Evolutionary conservation across 2,113 vertebrate genomes (phyloP), one percentile per base, ranked within the genome.

Genomic region (Epinephelus moara): DNA sequence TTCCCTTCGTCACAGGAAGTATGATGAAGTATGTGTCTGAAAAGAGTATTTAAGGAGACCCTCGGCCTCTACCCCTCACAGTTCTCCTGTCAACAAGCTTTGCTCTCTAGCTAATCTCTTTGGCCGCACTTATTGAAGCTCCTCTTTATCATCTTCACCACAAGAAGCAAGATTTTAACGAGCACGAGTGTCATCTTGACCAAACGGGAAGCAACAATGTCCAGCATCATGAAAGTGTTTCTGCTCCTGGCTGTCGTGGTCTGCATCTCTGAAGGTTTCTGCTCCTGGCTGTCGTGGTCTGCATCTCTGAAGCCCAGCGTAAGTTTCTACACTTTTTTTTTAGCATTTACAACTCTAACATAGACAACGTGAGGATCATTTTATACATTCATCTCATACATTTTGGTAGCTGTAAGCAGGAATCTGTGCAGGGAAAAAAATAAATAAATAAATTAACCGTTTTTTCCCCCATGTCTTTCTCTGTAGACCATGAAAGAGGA

Each of bases 301-400:
- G 86, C 84, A 4, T 94, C 70, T 80, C 89, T 4, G 9, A 67
- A 17, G 86, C 92, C 4, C 89, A 91, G 2, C 2, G 94, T 95
- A 76, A 93, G 93, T 85, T 33, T 76, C 25, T 13, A 47, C 45
- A 0, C 0, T 45, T 74, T 63, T 6, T 40, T 23, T 33, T 21
- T 1, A 21, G 15, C 0, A 70, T 75, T 67, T 63, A 18, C 6
- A 11, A 53, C 25, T 62, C 9, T 37, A 7, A 50, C 13, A 19
- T 7, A 37, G 12, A 23, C 21, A 52, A 4, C 2, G 7, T 27
- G 11, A 37, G 9, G 11, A 18, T 19, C 14, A 6, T 49, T 53
- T n/a, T 27, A 5, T 15, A 30, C 30, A 25, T 53, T 62, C 21
- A 40, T 15, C 4, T 37, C 6, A 33, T 27, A 2, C 19, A 6